Evolutionary conservation across 2,113 vertebrate species (phyloP).

Genomic region (Hippocampus zosterae): DNA sequence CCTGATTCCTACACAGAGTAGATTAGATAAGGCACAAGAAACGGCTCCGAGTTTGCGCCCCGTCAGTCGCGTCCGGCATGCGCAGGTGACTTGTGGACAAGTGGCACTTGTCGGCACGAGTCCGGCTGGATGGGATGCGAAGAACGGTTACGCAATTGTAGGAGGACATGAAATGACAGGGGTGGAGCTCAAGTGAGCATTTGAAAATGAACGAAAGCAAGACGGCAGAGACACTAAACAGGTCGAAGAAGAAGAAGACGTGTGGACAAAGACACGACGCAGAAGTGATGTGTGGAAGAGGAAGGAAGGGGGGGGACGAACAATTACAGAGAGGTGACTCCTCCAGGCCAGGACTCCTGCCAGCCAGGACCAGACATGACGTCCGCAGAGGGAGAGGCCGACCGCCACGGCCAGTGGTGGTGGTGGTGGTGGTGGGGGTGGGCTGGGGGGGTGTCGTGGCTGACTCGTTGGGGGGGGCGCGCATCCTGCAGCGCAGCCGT

Average conservation of each 20-base stretch:
- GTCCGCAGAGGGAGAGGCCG: constrained; percentile 85
- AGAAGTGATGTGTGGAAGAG: not conserved
- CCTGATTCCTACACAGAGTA: too few species aligned
- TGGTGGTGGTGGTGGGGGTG: constrained; percentile 24
- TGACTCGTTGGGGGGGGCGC: constrained; percentile 55
- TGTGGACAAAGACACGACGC: not conserved
- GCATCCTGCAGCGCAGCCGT: constrained; percentile 48
- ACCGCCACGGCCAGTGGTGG: constrained; percentile 60
- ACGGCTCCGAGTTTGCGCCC: too few species aligned
- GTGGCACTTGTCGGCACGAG: too few species aligned
- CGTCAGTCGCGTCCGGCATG: too few species aligned
- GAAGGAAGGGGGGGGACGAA: constrained; percentile 66
- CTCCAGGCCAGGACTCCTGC: constrained; percentile 87
- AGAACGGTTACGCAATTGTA: constrained; percentile 8
- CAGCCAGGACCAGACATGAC: constrained; percentile 94
- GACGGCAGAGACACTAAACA: constrained; percentile 6
- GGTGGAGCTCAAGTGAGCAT: not conserved
- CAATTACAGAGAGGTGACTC: constrained; percentile 62
- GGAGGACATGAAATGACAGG: not conserved
- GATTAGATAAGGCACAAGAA: too few species aligned
- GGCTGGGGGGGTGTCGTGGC: constrained; percentile 54
- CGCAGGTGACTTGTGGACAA: too few species aligned
- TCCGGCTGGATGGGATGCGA: not conserved
- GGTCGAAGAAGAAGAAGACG: not conserved
- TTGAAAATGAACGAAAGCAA: constrained; percentile 23